phyloP scores from a whole-genome alignment of 1,140 invertebrate species.

The Drosophila ficusphila region DNA sequence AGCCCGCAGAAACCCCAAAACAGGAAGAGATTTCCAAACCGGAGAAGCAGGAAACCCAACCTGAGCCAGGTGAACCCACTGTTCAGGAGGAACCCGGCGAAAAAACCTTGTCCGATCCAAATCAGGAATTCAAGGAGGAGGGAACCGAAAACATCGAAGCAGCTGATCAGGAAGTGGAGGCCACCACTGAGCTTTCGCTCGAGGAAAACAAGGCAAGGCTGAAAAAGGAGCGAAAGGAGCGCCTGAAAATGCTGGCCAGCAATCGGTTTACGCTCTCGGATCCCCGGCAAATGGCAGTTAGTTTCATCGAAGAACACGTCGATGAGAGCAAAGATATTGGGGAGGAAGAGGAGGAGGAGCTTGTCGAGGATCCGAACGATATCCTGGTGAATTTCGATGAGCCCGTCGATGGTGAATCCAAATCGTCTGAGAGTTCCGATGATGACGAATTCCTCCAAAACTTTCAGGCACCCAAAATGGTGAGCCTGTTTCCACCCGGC shows the following conservation, averaged over 20 bases:
- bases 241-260: background rate
- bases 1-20: too few relatives aligned
- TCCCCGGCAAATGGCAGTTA: background rate
- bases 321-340: background rate
- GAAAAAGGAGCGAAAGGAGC: background rate
- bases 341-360: background rate
- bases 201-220: background rate
- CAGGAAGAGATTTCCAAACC: background rate
- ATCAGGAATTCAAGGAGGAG: too few relatives aligned
- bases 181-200: background rate
- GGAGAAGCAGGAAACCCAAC: background rate
- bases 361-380: background rate
- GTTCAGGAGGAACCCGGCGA: background rate
- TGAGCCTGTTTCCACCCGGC: background rate
- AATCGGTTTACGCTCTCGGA: background rate
- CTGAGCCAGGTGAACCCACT: background rate
- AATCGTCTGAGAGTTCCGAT: background rate
- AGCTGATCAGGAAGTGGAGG: background rate
- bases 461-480: too few relatives aligned
- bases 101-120: background rate
- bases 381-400: background rate
- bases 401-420: background rate
- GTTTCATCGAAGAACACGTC: background rate
- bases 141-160: background rate
- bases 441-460: too few relatives aligned